Conservation (phyloP, 2,888 invertebrate species). For the Chrysina gloriosa region DNA sequence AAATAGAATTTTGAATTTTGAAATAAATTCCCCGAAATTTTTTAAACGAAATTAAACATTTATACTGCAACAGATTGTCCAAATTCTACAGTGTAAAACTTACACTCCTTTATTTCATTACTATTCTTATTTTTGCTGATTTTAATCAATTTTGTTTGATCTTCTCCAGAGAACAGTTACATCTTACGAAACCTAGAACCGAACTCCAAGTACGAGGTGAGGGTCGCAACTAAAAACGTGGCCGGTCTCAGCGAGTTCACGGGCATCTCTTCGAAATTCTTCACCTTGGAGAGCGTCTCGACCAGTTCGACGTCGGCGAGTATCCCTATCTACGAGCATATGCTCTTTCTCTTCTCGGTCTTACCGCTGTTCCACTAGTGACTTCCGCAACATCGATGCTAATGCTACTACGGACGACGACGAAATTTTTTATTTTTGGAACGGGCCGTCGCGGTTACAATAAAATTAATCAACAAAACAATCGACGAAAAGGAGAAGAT, state of each 20-base stretch:
- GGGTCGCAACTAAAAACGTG: slow-evolving; percentile 68
- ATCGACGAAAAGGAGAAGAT: no score
- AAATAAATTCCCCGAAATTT: no score
- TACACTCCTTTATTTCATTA: no score
- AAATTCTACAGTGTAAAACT: no score
- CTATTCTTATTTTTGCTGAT: no score
- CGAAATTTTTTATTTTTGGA: not conserved
- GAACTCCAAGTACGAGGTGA: slow-evolving; percentile 68
- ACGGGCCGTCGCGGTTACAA: no score
- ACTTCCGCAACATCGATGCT: no score
- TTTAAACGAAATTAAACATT: no score
- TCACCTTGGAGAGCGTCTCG: slow-evolving; percentile 69
- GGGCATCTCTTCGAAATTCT: slow-evolving; percentile 55
- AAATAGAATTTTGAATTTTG: no score
- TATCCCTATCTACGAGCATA: slow-evolving; percentile 55
- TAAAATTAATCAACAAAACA: no score
- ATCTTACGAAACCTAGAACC: slow-evolving; percentile 65
- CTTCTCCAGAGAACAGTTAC: slow-evolving; percentile 66
- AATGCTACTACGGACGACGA: no score
- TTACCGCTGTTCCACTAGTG: not conserved
- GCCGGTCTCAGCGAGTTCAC: slow-evolving; percentile 66
- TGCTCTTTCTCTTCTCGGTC: not conserved
- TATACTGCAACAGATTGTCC: no score
- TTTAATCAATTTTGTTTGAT: not conserved
- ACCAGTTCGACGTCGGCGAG: slow-evolving; percentile 82